Conservation (phyloP, 2,797 vertebrate genomes). For the Chiloscyllium punctatum region DNA sequence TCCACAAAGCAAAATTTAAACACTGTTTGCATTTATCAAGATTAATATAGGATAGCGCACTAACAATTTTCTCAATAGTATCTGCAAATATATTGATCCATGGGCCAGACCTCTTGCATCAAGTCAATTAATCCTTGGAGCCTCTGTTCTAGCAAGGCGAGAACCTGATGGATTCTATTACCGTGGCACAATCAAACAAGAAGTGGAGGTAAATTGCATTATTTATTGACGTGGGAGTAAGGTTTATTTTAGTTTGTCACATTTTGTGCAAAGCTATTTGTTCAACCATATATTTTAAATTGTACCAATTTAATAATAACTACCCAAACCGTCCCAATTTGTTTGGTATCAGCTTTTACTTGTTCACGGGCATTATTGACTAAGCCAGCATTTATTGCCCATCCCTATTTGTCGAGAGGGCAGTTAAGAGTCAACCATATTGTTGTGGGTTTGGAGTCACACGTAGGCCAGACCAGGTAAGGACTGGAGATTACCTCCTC, state of each 20-base stretch:
- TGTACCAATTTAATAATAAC: neutral
- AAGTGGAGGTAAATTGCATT: constrained; percentile 52
- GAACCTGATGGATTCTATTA: constrained; percentile 70
- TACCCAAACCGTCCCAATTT: neutral
- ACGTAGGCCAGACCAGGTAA: too few relatives aligned
- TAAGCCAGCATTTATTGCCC: too few relatives aligned
- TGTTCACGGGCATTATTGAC: too few relatives aligned
- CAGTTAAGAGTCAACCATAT: too few relatives aligned
- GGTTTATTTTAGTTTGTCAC: neutral
- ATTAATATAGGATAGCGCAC: neutral
- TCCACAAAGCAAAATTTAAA: neutral
- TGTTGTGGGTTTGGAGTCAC: too few relatives aligned
- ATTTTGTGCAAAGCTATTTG: neutral
- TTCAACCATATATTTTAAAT: neutral
- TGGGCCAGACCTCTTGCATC: constrained; percentile 35
- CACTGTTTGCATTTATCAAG: neutral
- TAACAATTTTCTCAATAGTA: constrained; percentile 37
- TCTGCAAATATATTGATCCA: constrained; percentile 40
- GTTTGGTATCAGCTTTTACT: neutral
- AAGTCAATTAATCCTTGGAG: constrained; percentile 47
- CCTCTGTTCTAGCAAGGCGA: constrained; percentile 66
- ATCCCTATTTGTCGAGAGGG: too few relatives aligned
- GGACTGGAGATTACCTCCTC: too few relatives aligned
- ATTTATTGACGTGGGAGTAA: neutral
- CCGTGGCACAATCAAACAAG: constrained; percentile 59